phyloP scores from a whole-genome alignment of 30 jellyfish, hydroid and myxozoan species.

The Aurelia coerulea region DNA sequence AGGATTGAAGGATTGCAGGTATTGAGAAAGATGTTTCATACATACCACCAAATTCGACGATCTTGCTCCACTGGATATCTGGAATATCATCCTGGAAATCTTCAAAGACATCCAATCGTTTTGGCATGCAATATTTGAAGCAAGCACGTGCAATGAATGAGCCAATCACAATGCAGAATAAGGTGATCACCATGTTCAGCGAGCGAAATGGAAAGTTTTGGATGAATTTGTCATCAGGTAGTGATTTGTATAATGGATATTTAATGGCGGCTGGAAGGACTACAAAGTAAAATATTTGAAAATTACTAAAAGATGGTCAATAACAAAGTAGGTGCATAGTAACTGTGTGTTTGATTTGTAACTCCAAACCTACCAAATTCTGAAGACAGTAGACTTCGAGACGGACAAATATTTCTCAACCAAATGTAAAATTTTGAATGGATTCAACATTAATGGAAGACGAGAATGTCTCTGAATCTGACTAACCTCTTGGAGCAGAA shows the following conservation, averaged over 20 bases:
- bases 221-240: slow-evolving; percentile 10
- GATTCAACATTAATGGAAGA: no score
- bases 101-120: slow-evolving; percentile 57
- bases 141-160: slow-evolving; percentile 60
- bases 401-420: no score
- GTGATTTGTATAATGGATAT: slow-evolving; percentile 72
- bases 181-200: slow-evolving; percentile 81
- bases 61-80: slow-evolving; percentile 11
- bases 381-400: no score
- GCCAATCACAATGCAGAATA: slow-evolving; percentile 60
- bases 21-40: no score
- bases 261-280: slow-evolving; percentile 86
- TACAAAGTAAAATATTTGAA: slow-evolving; percentile 7
- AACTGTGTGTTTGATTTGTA: no score
- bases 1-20: no score
- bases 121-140: slow-evolving; percentile 42
- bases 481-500: no score
- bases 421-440: no score
- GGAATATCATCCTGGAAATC: slow-evolving; percentile 64
- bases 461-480: no score
- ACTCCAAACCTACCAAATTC: no score
- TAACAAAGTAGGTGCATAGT: no score
- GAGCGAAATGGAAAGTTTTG: slow-evolving; percentile 97
- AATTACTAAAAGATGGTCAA: no score
- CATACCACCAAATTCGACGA: slow-evolving; percentile 54